Conservation (phyloP, 1,140 invertebrate species). For the Scaptomyza montana region DNA sequence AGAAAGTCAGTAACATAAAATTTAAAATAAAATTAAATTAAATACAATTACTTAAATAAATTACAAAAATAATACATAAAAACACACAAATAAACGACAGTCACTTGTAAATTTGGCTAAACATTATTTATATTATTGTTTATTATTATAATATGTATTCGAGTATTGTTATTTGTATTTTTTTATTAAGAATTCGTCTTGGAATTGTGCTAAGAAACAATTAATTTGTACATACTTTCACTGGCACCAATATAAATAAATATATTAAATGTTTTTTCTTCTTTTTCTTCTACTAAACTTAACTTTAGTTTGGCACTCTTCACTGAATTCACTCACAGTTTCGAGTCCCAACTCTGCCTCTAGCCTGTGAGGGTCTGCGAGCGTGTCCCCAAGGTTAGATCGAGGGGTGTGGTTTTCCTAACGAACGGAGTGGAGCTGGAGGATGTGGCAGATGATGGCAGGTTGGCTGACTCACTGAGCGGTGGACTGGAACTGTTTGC, state of each 20-base stretch:
- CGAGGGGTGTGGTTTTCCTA: conserved; percentile 86
- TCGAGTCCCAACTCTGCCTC: background rate
- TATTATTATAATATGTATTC: conserved; percentile 14
- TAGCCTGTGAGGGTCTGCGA: conserved; percentile 71
- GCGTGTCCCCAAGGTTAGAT: conserved; percentile 86
- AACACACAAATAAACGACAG: conserved; percentile 57
- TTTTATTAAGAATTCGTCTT: conserved; percentile 1
- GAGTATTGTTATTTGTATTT: background rate
- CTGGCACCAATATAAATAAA: conserved; percentile 66
- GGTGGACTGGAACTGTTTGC: conserved; percentile 42
- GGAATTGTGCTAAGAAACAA: conserved; percentile 68
- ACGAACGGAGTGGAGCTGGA: conserved; percentile 54
- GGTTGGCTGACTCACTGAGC: conserved; percentile 54
- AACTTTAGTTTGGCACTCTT: conserved; percentile 41
- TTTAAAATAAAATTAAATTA: conserved; percentile 25
- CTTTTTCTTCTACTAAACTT: too few relatives aligned
- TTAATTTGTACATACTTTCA: conserved; percentile 74
- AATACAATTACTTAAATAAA: conserved; percentile 44
- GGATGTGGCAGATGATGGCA: conserved; percentile 38
- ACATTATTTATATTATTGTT: conserved; percentile 24
- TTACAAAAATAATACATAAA: conserved; percentile 40
- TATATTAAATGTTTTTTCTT: too few relatives aligned
- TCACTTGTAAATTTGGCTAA: conserved; percentile 70
- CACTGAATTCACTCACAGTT: conserved; percentile 42
- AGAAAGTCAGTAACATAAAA: conserved; percentile 61